A percentile compares a stretch with the other conserved stretches of the same genome.
phyloP scores from a whole-genome alignment of 2,797 vertebrate genomes.

The Enteromius argenteus region DNA sequence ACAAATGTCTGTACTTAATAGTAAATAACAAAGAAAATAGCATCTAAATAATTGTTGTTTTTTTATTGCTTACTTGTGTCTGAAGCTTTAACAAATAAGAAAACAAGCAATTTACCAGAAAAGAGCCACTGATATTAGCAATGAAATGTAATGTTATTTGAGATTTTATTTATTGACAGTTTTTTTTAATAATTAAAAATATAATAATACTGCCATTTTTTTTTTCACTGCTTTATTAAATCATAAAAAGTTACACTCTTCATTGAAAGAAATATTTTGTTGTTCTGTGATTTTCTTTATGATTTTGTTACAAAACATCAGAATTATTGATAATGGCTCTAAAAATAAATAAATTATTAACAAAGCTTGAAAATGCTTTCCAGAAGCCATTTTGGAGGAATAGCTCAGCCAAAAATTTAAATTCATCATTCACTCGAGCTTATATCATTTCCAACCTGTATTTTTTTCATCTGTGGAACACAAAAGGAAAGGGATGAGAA shows the following conservation, averaged over 20 bases:
- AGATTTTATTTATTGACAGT: background rate
- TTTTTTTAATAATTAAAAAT: background rate
- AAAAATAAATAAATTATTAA: background rate
- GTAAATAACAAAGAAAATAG: background rate
- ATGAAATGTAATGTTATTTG: background rate
- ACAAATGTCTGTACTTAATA: background rate
- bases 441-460: background rate
- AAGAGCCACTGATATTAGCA: background rate
- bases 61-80: background rate
- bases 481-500: background rate
- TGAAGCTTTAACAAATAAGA: background rate
- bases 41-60: background rate
- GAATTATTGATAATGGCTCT: background rate
- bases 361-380: background rate
- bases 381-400: background rate
- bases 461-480: constrained; percentile 9
- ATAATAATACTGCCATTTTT: background rate
- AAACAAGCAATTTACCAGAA: background rate
- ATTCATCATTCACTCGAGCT: background rate
- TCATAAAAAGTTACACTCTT: background rate
- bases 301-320: background rate
- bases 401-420: no score
- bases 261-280: background rate
- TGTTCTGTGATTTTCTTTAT: background rate
- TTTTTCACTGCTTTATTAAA: background rate